A percentile compares a stretch with the other conserved stretches of the same genome.
Evolutionary conservation across 2,113 vertebrate species (phyloP).

Genomic region (Xenopus borealis): DNA sequence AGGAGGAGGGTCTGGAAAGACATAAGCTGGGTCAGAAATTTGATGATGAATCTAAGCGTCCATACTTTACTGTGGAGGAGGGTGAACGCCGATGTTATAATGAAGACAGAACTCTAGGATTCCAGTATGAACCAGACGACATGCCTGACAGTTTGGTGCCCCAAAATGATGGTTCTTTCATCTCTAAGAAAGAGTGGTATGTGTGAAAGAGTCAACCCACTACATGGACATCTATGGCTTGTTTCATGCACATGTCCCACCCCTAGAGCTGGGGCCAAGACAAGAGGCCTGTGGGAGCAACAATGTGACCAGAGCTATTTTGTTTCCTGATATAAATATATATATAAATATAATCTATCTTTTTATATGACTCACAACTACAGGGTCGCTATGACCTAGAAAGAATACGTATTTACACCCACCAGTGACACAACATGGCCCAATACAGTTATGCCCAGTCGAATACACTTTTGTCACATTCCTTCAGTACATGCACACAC

Average conservation of each 20-base stretch:
- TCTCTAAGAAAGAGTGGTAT: constrained; percentile 99
- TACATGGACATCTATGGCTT: constrained; percentile 13
- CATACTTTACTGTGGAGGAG: constrained; percentile 96
- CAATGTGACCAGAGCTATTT: constrained; percentile 32
- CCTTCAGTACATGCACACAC: background rate
- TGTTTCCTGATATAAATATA: constrained; percentile 34
- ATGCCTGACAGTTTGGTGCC: constrained; percentile 95
- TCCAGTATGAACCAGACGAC: constrained; percentile 90
- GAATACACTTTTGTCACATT: too few species aligned
- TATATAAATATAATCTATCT: constrained; percentile 18
- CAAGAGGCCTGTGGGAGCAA: constrained; percentile 13
- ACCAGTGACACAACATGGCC: background rate
- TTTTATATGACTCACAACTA: constrained; percentile 37
- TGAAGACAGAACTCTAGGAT: constrained; percentile 89
- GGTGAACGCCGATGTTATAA: constrained; percentile 82
- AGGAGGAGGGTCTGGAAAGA: constrained; percentile 69
- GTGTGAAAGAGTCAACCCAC: constrained; percentile 63
- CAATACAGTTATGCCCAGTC: too few species aligned
- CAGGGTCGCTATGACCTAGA: constrained; percentile 8
- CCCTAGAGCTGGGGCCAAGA: constrained; percentile 3
- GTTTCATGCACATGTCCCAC: constrained; percentile 18
- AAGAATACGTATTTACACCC: constrained; percentile 3
- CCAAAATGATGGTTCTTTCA: constrained; percentile 97
- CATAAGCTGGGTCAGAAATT: constrained; percentile 80
- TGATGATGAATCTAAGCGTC: constrained; percentile 89